phyloP scores from a whole-genome alignment of 2,888 invertebrate genomes.

The Caenorhabditis imperialis region DNA sequence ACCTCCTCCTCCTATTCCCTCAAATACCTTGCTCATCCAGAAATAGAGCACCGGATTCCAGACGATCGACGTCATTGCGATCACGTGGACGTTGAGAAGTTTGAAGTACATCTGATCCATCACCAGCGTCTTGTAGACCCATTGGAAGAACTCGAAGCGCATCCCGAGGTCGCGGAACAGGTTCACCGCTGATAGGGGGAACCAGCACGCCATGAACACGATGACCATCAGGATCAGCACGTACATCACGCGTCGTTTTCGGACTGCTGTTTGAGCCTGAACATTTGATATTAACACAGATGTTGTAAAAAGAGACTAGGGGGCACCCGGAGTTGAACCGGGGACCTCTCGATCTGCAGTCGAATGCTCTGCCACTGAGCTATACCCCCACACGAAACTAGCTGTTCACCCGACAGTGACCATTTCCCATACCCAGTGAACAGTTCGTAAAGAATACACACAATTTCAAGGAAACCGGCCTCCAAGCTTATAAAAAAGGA shows the following conservation, averaged over 20 bases:
- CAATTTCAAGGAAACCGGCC: too few relatives aligned
- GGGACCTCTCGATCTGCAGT: constrained; percentile 77
- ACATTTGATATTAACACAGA: neutral
- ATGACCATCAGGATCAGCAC: constrained; percentile 77
- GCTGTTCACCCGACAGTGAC: too few relatives aligned
- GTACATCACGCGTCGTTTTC: constrained; percentile 74
- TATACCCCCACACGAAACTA: constrained; percentile 68
- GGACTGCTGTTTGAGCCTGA: constrained; percentile 61
- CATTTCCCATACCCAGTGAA: too few relatives aligned
- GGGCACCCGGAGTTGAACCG: constrained; percentile 76
- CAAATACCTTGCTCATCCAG: constrained; percentile 76
- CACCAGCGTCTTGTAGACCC: constrained; percentile 36
- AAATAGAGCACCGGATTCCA: constrained; percentile 78
- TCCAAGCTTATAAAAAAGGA: constrained; percentile 20
- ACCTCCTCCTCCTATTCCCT: constrained; percentile 24
- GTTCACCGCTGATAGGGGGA: constrained; percentile 75
- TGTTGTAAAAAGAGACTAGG: constrained; percentile 57
- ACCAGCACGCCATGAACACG: constrained; percentile 74
- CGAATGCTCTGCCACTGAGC: constrained; percentile 78
- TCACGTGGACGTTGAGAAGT: constrained; percentile 73
- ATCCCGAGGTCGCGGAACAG: constrained; percentile 72
- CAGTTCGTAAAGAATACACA: too few relatives aligned
- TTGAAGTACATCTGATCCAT: constrained; percentile 75
- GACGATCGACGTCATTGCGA: constrained; percentile 77
- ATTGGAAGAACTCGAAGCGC: constrained; percentile 39